phyloP scores from a whole-genome alignment of 2,797 vertebrate genomes.

The Rhinogobio ventralis region DNA sequence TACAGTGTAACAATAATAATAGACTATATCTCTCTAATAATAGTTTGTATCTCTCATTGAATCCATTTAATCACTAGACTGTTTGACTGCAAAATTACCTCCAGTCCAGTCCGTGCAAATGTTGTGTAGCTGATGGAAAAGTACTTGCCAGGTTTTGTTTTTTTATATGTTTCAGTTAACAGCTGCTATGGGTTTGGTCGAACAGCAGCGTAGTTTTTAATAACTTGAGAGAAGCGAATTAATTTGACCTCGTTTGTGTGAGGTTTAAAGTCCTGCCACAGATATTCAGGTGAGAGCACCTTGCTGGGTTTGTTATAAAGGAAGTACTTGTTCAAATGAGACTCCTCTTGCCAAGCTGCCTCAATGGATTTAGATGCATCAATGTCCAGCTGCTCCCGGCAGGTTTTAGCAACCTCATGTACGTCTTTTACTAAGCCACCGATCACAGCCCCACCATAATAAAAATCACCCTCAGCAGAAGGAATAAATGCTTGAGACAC shows the following conservation, averaged over 20 bases:
- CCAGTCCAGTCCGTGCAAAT: neutral
- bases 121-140: neutral
- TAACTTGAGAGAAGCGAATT: slow-evolving; percentile 64
- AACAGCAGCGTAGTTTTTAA: slow-evolving; percentile 62
- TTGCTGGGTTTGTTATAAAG: slow-evolving; percentile 81
- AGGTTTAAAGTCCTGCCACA: slow-evolving; percentile 71
- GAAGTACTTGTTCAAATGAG: slow-evolving; percentile 82
- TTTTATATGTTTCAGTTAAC: neutral
- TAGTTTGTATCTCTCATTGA: neutral
- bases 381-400: slow-evolving; percentile 71
- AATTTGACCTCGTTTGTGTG: slow-evolving; percentile 65
- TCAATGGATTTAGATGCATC: slow-evolving; percentile 78
- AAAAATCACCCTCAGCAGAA: slow-evolving; percentile 78
- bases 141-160: neutral
- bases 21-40: no score
- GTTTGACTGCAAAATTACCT: neutral
- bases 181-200: slow-evolving; percentile 25
- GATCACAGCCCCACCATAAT: slow-evolving; percentile 77
- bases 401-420: slow-evolving; percentile 72
- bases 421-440: slow-evolving; percentile 75
- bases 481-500: slow-evolving; percentile 76
- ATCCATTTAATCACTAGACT: neutral
- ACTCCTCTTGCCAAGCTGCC: slow-evolving; percentile 84
- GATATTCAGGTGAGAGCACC: slow-evolving; percentile 77
- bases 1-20: neutral